A percentile compares a stretch with the other conserved stretches of the same genome.
phyloP scores from a whole-genome alignment of 2,888 invertebrate species.

The Unio pictorum region DNA sequence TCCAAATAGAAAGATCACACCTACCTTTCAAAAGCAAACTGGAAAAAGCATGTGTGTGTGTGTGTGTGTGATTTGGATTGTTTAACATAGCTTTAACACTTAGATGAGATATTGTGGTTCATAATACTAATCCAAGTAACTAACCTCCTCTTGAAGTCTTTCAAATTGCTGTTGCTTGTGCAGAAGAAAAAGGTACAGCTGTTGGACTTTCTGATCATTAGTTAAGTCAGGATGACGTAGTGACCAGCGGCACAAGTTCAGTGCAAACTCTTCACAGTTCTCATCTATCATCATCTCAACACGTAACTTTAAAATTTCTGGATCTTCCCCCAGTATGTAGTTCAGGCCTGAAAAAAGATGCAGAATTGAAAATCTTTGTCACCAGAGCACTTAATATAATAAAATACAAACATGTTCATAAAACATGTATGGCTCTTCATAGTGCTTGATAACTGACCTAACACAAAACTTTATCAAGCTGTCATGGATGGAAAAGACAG shows the following conservation, averaged over 20 bases:
- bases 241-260: slow-evolving; percentile 67
- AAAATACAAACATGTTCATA: too few species aligned
- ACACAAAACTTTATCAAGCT: too few species aligned
- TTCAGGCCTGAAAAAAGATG: slow-evolving; percentile 22
- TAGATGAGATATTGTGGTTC: too few species aligned
- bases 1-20: too few species aligned
- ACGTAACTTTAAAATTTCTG: slow-evolving; percentile 60
- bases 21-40: too few species aligned
- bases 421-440: too few species aligned
- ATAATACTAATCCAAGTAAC: background rate
- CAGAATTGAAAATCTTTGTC: background rate
- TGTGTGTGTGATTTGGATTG: too few species aligned
- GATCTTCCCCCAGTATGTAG: slow-evolving; percentile 57
- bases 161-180: slow-evolving; percentile 56
- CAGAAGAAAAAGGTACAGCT: slow-evolving; percentile 60
- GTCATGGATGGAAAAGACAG: too few species aligned
- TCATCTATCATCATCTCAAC: slow-evolving; percentile 68
- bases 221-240: slow-evolving; percentile 56
- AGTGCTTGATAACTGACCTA: too few species aligned
- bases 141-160: slow-evolving; percentile 64
- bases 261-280: slow-evolving; percentile 68
- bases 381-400: background rate
- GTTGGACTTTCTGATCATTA: slow-evolving; percentile 57
- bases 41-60: too few species aligned
- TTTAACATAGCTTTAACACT: too few species aligned